Base-by-base conservation (phyloP, 2,888 invertebrate genomes). In the Piscicola geometra region DNA sequence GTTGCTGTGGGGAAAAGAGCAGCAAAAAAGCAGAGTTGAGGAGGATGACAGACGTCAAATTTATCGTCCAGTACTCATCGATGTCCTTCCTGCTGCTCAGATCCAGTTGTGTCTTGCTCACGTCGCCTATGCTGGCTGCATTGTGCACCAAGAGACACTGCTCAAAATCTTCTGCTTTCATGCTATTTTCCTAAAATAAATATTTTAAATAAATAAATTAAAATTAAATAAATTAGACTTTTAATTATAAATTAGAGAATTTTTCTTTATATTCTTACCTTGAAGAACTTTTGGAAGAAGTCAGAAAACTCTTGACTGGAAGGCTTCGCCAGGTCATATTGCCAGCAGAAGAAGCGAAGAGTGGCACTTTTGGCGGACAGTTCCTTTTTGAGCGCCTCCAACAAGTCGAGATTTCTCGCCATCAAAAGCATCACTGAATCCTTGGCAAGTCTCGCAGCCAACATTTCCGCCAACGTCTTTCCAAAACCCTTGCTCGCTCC, bases 401-500 rank as follows among this genome's bases (percentile, higher is more conserved):
- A 87, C 68, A 89, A 90, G 0, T 87, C 81, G 75, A 87, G 85
- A 78, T 90, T 90, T 80, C 93, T 89, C 12, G 94, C 93, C 50
- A 93, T 82, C 35, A 95, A 87, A 15, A 94, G 85, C 82, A 93
- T 86, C 33, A 90, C 83, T 0, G 94, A 94, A 28, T 88, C 89
- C 0, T 89, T 84, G 47, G 89, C 89, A 25, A 94, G 86, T 74
- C 88, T 86, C 78, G 89, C 88, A 0, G 91, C 89, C 78, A 93
- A 87, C 82, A 91, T 90, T 73, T 90, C 86, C 0, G 93, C 91
- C 77, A 95, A 89, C 75, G 91, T 89, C 80, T 89, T 88, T 9
- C 96, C 96, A 77, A 95, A 93, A 56, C 96, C 95, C 83, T 91
- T 89, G 75, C 93, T 93, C 0, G 93, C 92, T 21, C 96, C 96